These are phyloP conservation scores for Desmophyllum pertusum DNA, from an alignment of 92 coral and sea anemone species.

Conservation along the genomic window DNA sequence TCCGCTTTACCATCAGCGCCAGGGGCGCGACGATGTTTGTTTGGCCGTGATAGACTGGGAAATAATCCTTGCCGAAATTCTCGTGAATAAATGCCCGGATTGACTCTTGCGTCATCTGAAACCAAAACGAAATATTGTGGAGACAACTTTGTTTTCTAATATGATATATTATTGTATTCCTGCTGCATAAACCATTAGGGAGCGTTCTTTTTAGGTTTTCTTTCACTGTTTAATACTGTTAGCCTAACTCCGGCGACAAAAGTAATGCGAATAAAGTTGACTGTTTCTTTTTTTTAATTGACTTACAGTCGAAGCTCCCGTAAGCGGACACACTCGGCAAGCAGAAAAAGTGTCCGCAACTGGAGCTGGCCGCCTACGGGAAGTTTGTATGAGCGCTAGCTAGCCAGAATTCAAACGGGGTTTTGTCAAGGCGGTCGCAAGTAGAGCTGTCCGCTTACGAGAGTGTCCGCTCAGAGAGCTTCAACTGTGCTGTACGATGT, in stretches of 20 bases:
- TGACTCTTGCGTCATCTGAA: slow-evolving; percentile 35
- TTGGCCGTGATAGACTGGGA: slow-evolving; percentile 68
- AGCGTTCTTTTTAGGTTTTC: not conserved
- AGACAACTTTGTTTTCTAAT: not conserved
- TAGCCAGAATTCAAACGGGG: too few relatives aligned
- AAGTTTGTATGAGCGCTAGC: too few relatives aligned
- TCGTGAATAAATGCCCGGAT: slow-evolving; percentile 47
- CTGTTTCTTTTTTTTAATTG: too few relatives aligned
- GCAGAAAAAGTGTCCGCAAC: too few relatives aligned
- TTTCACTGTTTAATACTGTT: too few relatives aligned
- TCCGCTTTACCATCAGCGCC: slow-evolving; percentile 49
- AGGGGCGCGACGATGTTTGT: slow-evolving; percentile 22
- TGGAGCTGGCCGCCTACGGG: too few relatives aligned
- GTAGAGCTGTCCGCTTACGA: too few relatives aligned
- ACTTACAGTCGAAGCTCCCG: too few relatives aligned
- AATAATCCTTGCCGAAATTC: slow-evolving; percentile 59
- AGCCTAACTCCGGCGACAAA: not conserved
- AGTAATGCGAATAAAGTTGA: not conserved
- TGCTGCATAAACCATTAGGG: not conserved
- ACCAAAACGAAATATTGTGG: not conserved
- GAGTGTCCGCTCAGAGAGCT: too few relatives aligned
- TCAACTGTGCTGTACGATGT: not conserved
- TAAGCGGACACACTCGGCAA: too few relatives aligned
- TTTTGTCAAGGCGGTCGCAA: too few relatives aligned
- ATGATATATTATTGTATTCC: not conserved